Base-by-base conservation (phyloP, 2,888 invertebrate genomes). In the Lapara coniferarum region DNA sequence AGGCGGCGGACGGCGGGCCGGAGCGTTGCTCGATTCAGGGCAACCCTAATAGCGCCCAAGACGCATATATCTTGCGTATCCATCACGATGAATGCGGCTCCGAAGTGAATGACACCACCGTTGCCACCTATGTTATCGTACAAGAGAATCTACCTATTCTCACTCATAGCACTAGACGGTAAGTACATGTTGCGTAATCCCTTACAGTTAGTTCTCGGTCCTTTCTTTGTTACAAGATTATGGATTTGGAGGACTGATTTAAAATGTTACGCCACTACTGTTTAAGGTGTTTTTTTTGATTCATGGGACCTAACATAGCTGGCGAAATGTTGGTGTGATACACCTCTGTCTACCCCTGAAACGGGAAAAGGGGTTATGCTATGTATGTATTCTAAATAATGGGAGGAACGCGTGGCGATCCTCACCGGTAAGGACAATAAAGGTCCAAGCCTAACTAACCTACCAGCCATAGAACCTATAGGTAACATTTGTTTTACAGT, bases 81-180 rank as follows among this genome's bases (percentile, higher is more conserved):
- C 95, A 96, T 83, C 97, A 97, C 81, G 95, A 95, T 67, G 95
- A 95, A 77, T 97, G 97, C 81, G 97, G 96, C 63, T 96, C 96
- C 63, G 94, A 95, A 78, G 96, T 97, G 46, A 97, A 97, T 78
- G 96, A 96, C 66, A 96, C 97, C 30, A 96, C 96, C 0, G 97
- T 97, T 37, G 96, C 97, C 57, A 97, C 97, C 0, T 97, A 97
- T 83, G 96, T 97, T 46, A 95, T 97, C 51, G 97, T 97, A 8
- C 97, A 97, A 85, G 97, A 97, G 86, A 97, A 97, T 88, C 89
- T 97, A 70, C 97, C 97, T 6, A 97, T 97, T 79, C 94, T 97
- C 56, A 97, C 97, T 0, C 97, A 97, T 85, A 97, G 97, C 81
- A 97, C 97, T 0, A 89, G 97, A 75, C 94, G 95, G 95, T 95